Conservation (phyloP, 2,113 vertebrate species). For the Anoura caudifer region DNA sequence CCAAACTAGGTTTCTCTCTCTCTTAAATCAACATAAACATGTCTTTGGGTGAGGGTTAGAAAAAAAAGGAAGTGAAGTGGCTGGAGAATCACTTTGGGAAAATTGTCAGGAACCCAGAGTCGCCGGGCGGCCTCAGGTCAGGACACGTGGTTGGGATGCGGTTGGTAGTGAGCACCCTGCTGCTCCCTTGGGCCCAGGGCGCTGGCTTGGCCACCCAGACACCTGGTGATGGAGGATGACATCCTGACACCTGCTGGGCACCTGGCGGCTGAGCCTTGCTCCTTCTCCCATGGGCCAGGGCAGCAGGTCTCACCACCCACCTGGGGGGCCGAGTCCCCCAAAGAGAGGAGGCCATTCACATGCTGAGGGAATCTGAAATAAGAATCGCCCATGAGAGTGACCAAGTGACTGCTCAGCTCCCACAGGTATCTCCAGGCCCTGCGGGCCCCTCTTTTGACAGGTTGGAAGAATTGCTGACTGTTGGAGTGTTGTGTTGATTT, state of each 20-base stretch:
- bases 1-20: too few relatives aligned
- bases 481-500: neutral
- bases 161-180: neutral
- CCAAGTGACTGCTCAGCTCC: neutral
- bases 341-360: neutral
- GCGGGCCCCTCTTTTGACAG: neutral
- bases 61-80: neutral
- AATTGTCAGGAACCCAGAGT: neutral
- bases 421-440: neutral
- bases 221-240: neutral
- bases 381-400: neutral
- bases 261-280: neutral
- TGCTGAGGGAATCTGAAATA: neutral
- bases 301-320: neutral
- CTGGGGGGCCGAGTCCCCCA: neutral
- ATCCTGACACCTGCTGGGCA: neutral
- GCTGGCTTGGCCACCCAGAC: neutral
- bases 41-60: too few relatives aligned
- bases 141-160: accelerated
- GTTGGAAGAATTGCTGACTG: neutral
- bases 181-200: neutral
- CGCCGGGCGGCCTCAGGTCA: neutral
- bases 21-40: too few relatives aligned
- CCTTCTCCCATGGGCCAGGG: too few relatives aligned
- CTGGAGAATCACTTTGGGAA: neutral